Evolutionary conservation across 2,113 vertebrate genomes (phyloP).

Genomic region (Vulpes lagopus): DNA sequence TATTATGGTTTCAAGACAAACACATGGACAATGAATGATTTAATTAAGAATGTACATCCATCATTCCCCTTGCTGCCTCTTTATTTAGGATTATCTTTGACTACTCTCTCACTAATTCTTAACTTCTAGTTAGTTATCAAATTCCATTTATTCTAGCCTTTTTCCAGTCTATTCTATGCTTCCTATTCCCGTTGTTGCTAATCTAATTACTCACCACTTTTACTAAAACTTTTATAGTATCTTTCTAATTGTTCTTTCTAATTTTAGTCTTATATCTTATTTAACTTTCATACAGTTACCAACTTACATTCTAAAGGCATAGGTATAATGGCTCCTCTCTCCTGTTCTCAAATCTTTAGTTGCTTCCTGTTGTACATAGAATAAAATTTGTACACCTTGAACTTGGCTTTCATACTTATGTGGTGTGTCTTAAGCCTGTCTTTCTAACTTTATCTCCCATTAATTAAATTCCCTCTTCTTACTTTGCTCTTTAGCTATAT

Average conservation of each 20-base stretch:
- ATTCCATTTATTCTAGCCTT: neutral
- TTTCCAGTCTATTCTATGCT: neutral
- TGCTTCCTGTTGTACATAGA: neutral
- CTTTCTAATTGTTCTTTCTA: conserved; percentile 21
- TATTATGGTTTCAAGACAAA: neutral
- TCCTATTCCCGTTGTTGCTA: conserved; percentile 9
- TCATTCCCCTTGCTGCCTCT: neutral
- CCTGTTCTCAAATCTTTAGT: neutral
- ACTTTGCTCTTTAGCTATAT: neutral
- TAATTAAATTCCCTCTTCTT: neutral
- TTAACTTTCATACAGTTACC: neutral
- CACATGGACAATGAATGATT: neutral
- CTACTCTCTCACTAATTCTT: neutral
- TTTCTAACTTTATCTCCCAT: neutral
- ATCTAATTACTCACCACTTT: neutral
- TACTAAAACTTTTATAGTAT: neutral
- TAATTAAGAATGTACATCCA: neutral
- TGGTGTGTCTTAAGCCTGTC: neutral
- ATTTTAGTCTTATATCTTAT: neutral
- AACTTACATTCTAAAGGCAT: neutral
- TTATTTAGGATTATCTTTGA: neutral
- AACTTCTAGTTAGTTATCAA: neutral
- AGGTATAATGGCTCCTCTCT: neutral
- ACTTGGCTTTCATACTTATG: neutral
- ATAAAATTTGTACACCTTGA: conserved; percentile 14